A percentile compares a stretch with the other conserved stretches of the same genome.
phyloP scores from a whole-genome alignment of 2,888 invertebrate species.

The Ceriagrion tenellum region DNA sequence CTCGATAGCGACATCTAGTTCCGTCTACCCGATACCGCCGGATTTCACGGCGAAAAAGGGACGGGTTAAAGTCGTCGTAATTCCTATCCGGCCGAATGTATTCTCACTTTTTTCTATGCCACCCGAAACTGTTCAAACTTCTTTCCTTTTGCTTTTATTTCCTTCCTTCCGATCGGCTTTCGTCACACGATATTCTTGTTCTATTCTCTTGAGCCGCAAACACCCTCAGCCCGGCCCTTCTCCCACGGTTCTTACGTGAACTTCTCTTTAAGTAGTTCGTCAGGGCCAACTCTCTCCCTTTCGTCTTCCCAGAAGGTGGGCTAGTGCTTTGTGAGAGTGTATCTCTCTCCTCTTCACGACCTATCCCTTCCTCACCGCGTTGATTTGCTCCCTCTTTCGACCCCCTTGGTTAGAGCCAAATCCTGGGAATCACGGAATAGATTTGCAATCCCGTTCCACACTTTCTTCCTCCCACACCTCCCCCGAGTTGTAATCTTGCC shows the following conservation, averaged over 20 bases:
- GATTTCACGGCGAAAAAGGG: not conserved
- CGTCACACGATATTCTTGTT: not conserved
- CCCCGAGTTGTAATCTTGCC: no score
- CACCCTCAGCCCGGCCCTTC: not conserved
- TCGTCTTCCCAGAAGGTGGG: not conserved
- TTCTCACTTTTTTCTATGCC: not conserved
- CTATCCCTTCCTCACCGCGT: not conserved
- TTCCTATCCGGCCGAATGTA: not conserved
- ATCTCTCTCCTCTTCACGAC: not conserved
- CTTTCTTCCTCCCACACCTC: no score
- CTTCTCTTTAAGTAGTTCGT: not conserved
- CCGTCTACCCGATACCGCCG: not conserved
- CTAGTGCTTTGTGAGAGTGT: not conserved
- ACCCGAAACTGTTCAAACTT: not conserved
- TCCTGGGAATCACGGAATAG: no score
- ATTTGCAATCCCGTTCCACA: no score
- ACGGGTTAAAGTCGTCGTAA: not conserved
- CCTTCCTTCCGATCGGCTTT: not conserved
- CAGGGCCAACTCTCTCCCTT: not conserved
- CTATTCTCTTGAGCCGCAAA: not conserved
- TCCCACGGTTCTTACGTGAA: not conserved
- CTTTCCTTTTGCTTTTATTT: not conserved
- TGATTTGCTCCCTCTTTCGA: not conserved
- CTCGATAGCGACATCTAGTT: not conserved
- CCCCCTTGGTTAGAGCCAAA: no score